phyloP scores from a whole-genome alignment of 2,797 vertebrate species.

The Nothura maculosa region DNA sequence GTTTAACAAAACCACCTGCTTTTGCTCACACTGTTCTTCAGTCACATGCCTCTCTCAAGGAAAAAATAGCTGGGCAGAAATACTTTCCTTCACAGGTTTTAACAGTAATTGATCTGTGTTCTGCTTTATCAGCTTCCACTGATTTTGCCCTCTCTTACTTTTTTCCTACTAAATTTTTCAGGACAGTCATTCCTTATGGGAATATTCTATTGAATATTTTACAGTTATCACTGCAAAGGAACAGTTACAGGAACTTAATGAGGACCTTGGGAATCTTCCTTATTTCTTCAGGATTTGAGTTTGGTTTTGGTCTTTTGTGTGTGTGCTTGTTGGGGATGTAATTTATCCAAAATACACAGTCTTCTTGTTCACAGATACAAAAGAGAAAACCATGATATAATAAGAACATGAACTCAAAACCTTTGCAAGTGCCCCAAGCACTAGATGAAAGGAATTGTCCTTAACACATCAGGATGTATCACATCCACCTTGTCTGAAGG shows the following conservation, averaged over 20 bases:
- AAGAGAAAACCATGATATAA: neutral
- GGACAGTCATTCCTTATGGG: neutral
- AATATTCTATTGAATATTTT: neutral
- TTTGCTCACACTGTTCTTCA: neutral
- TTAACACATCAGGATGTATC: neutral
- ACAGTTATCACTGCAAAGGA: neutral
- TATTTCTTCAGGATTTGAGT: neutral
- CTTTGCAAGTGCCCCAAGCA: neutral
- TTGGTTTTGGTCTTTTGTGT: neutral
- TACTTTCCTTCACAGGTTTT: neutral
- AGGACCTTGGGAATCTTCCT: neutral
- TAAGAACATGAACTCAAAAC: neutral
- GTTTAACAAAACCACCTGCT: neutral
- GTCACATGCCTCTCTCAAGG: neutral
- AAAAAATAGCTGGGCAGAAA: neutral
- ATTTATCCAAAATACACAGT: neutral
- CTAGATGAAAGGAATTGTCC: neutral
- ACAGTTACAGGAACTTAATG: neutral
- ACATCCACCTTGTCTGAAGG: neutral
- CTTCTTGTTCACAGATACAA: neutral
- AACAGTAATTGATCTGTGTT: neutral
- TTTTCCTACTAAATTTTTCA: constrained; percentile 15
- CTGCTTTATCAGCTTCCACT: neutral
- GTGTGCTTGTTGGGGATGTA: neutral
- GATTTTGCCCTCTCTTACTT: fast-evolving